phyloP scores from a whole-genome alignment of 2,797 vertebrate genomes.

The Cuculus canorus region DNA sequence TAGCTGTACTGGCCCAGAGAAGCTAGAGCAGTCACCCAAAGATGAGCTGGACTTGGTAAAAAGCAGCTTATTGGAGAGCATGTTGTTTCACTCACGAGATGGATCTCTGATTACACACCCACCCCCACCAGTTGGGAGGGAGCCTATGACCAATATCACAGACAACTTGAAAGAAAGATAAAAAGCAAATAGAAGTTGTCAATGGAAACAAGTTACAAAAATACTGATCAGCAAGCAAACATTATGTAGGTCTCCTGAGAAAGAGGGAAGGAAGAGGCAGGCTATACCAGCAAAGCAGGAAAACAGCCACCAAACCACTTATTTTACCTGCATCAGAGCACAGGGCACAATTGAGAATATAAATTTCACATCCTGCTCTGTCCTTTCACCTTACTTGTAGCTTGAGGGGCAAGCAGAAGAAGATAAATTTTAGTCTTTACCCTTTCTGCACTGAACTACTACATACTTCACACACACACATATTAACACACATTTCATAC shows the following conservation, averaged over 20 bases:
- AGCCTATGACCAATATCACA: background rate
- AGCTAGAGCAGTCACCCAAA: background rate
- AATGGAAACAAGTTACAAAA: background rate
- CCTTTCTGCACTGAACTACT: background rate
- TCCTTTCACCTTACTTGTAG: background rate
- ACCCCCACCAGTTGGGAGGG: background rate
- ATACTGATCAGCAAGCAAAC: background rate
- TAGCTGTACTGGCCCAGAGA: background rate
- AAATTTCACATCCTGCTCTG: background rate
- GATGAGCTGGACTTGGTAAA: background rate
- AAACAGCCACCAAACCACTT: background rate
- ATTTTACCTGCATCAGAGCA: background rate
- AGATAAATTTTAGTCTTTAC: background rate
- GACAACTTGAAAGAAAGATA: background rate
- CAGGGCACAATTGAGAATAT: background rate
- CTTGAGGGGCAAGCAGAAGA: background rate
- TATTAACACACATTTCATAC: background rate
- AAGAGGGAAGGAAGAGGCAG: background rate
- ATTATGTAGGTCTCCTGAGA: background rate
- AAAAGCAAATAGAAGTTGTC: background rate
- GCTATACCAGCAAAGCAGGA: background rate
- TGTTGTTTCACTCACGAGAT: background rate
- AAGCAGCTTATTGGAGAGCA: background rate
- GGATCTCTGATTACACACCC: rapidly evolving
- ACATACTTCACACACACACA: background rate